Evolutionary conservation across 2,888 invertebrate species (phyloP), one percentile per base, ranked within the genome.

Genomic region (Andrena bucephala): DNA sequence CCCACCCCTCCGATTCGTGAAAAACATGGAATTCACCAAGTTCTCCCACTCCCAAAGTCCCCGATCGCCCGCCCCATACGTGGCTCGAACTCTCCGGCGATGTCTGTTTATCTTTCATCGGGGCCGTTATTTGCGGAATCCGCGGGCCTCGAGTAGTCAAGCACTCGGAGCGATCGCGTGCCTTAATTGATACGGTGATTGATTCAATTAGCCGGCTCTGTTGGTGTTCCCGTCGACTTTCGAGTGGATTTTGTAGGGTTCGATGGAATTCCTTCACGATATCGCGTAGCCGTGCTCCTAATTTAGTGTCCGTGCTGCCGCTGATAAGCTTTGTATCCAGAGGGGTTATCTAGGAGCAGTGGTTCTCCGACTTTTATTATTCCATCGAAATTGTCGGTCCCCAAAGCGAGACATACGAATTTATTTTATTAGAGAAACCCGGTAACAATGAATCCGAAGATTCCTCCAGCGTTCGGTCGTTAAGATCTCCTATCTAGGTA

Each of bases 401-500:
- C 13, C 24, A 10, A 10, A 33, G 20, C 8, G n/a, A 62, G n/a
- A 13, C n/a, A 10, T 33, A 33, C 16, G 36, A 36, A 20, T 33
- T 16, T 42, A 24, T 42, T 65, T 65, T 42, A 48, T 24, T 27
- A 7, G 8, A 42, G 63, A 27, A 31, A 42, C 20, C 16, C n/a
- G 52, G 27, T 36, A 20, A 33, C 20, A 31, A 60, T 36, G 20
- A 24, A 2, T 24, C 20, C 20, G 27, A 36, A 36, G 20, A 36
- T 60, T 20, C 20, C 2, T 13, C 13, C 16, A 20, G 52, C 52
- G n/a, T 20, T 13, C 63, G 52, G 20, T 66, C 77, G 36, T 77
- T 60, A 74, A 74, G 66, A 77, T 77, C 29, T 10, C 5, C 29
- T 74, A 74, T 60, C 77, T 74, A 16, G 24, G 2, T 27, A 20